A percentile compares a stretch with the other conserved stretches of the same genome.
Evolutionary conservation across 2,888 invertebrate genomes (phyloP).

Genomic region (Hirtodrosophila cameraria): DNA sequence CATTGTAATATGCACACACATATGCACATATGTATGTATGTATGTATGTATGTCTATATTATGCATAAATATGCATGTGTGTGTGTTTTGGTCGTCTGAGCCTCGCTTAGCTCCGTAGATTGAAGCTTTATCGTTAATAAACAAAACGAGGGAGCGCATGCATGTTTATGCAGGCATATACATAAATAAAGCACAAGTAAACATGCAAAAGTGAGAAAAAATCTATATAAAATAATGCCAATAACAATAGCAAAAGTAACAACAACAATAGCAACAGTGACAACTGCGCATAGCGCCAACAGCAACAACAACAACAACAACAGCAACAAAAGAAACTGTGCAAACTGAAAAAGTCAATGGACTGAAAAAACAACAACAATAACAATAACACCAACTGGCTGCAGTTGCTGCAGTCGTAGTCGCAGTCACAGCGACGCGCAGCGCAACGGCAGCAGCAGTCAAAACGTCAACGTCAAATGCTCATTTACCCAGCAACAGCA

Average conservation of each 20-base stretch:
- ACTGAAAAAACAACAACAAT: conserved; percentile 57
- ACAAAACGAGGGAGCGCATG: conserved; percentile 30
- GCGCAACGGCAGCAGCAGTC: conserved; percentile 45
- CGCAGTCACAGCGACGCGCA: conserved; percentile 13
- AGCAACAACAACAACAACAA: conserved; percentile 19
- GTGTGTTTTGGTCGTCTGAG: conserved; percentile 10
- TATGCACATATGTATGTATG: not conserved
- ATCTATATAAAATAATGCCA: conserved; percentile 51
- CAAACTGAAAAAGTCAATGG: conserved; percentile 61
- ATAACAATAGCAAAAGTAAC: conserved; percentile 36
- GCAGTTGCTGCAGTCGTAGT: conserved; percentile 22
- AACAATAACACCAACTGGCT: conserved; percentile 31
- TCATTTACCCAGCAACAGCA: conserved; percentile 47
- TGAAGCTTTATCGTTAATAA: conserved; percentile 55
- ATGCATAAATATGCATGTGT: conserved; percentile 1
- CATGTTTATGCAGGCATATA: conserved; percentile 54
- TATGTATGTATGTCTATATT: not conserved
- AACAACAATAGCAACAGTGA: conserved; percentile 42
- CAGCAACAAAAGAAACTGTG: conserved; percentile 26
- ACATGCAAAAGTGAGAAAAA: conserved; percentile 38
- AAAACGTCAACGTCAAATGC: conserved; percentile 63
- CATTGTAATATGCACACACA: conserved; percentile 9
- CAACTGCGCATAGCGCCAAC: conserved; percentile 57
- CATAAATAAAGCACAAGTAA: conserved; percentile 51
- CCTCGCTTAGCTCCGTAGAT: conserved; percentile 29